Evolutionary conservation across 2,797 vertebrate species (phyloP).

Genomic region (Sylvilagus floridanus): DNA sequence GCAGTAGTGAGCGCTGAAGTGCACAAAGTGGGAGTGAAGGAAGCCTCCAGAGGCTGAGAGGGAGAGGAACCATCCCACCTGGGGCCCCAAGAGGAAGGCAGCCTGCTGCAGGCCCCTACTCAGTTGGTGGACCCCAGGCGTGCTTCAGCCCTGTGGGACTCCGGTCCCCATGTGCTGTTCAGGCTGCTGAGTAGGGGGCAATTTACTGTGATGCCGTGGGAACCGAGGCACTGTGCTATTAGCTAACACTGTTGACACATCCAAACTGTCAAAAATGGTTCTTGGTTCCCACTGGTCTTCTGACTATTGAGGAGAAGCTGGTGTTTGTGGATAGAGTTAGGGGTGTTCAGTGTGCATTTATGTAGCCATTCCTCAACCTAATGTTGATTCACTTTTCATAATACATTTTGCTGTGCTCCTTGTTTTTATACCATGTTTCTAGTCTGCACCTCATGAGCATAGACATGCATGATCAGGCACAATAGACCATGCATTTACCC

Average conservation of each 20-base stretch:
- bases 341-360: background rate
- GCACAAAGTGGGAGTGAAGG: no score
- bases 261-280: background rate
- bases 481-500: background rate
- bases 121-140: background rate
- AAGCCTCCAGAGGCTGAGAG: background rate
- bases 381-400: background rate
- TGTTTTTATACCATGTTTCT: constrained; percentile 6
- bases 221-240: background rate
- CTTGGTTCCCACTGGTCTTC: background rate
- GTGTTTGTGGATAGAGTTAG: background rate
- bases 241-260: background rate
- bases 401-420: background rate
- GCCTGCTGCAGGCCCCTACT: background rate
- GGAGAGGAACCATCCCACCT: no score
- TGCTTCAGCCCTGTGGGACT: background rate
- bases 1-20: no score
- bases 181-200: background rate
- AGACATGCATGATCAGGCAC: background rate
- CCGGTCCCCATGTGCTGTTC: background rate
- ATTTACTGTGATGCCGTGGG: background rate
- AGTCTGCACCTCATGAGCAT: background rate
- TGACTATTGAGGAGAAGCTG: background rate
- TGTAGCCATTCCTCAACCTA: background rate
- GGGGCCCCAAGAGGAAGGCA: background rate